Conservation (phyloP, 2,113 vertebrate genomes). For the Erinaceus europaeus region DNA sequence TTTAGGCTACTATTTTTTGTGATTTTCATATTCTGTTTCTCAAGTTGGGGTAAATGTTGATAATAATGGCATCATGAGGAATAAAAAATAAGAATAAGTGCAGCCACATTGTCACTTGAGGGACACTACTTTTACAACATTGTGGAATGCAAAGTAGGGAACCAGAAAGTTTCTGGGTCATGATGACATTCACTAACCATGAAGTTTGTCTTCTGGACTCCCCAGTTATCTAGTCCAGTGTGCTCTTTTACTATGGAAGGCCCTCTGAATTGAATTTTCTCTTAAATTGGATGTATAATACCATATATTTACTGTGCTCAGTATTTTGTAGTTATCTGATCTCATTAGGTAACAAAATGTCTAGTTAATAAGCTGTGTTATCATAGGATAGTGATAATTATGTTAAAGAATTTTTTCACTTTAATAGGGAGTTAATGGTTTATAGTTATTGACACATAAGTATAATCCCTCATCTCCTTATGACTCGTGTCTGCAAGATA, state of each 20-base stretch:
- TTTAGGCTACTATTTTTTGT: constrained; percentile 18
- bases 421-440: no score
- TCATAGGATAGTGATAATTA: background rate
- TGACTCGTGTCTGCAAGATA: no score
- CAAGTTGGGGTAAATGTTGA: background rate
- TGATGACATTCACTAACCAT: background rate
- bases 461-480: no score
- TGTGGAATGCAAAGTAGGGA: background rate
- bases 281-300: background rate
- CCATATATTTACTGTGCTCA: background rate
- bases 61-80: background rate
- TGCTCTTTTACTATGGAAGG: background rate
- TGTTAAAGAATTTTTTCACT: background rate
- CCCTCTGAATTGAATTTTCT: background rate
- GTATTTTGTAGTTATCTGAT: background rate
- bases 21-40: background rate
- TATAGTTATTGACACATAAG: no score
- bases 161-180: background rate
- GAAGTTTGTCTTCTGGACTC: background rate
- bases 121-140: background rate
- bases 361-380: background rate
- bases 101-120: background rate
- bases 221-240: background rate
- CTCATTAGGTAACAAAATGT: background rate
- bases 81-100: background rate